Percentiles rank a stretch among this genome's conserved stretches.
phyloP scores from a whole-genome alignment of 2,113 vertebrate genomes.

The Periophthalmus modestus region DNA sequence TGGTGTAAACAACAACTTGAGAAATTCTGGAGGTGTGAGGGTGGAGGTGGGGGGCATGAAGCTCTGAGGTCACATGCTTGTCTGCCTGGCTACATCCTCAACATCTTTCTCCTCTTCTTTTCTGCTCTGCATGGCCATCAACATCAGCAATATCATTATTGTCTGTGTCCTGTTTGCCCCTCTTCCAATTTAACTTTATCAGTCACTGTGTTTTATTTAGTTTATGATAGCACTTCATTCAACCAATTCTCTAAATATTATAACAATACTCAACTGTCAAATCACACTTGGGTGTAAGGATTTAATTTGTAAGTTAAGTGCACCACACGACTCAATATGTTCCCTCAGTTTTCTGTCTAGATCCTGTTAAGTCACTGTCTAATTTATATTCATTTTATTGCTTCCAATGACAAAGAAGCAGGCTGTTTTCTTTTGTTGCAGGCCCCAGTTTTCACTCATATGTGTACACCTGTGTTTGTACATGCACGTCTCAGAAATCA shows the following conservation, averaged over 20 bases:
- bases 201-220: slow-evolving; percentile 39
- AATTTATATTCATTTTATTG: slow-evolving; percentile 48
- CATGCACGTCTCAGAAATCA: slow-evolving; percentile 53
- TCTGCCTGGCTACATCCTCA: slow-evolving; percentile 53
- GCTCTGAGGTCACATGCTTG: slow-evolving; percentile 67
- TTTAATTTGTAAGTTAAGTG: background rate
- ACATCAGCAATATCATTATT: slow-evolving; percentile 49
- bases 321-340: background rate
- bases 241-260: too few relatives aligned
- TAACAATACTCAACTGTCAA: too few relatives aligned
- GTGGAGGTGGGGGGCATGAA: slow-evolving; percentile 55
- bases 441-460: slow-evolving; percentile 28
- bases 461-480: slow-evolving; percentile 47
- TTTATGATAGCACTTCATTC: background rate
- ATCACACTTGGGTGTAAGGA: background rate
- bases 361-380: slow-evolving; percentile 26
- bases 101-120: slow-evolving; percentile 44
- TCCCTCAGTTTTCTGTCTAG: slow-evolving; percentile 6
- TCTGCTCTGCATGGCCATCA: slow-evolving; percentile 66
- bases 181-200: slow-evolving; percentile 30
- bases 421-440: slow-evolving; percentile 56
- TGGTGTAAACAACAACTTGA: slow-evolving; percentile 42
- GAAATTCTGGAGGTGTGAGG: slow-evolving; percentile 64
- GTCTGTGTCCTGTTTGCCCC: slow-evolving; percentile 54
- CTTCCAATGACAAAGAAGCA: slow-evolving; percentile 39